phyloP scores from a whole-genome alignment of 2,797 vertebrate genomes.

The Botia almorhae region DNA sequence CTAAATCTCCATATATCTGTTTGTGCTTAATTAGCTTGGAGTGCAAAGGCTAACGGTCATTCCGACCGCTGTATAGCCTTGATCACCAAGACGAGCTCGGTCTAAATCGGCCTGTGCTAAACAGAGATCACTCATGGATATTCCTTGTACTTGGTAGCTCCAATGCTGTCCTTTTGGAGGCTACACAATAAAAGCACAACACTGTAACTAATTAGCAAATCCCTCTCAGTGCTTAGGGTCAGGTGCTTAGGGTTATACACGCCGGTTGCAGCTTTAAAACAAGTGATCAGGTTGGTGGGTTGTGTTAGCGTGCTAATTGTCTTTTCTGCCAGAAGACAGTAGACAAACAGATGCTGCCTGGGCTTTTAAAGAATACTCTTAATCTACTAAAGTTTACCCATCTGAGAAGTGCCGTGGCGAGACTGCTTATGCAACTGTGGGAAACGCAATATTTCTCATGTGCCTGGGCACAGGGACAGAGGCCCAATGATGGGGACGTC shows the following conservation, averaged over 20 bases:
- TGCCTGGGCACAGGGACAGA: slow-evolving; percentile 10
- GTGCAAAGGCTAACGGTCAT: slow-evolving; percentile 32
- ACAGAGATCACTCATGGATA: not conserved
- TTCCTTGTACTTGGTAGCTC: not conserved
- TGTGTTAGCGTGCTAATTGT: slow-evolving; percentile 61
- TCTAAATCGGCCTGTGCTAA: not conserved
- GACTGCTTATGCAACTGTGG: slow-evolving; percentile 20
- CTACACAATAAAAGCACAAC: slow-evolving; percentile 54
- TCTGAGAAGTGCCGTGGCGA: not conserved
- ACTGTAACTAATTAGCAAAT: slow-evolving; percentile 60
- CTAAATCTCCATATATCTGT: not conserved
- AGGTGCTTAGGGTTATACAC: not conserved
- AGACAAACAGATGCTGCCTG: slow-evolving; percentile 50
- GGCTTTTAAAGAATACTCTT: slow-evolving; percentile 28
- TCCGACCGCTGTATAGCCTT: slow-evolving; percentile 13
- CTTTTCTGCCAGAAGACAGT: slow-evolving; percentile 48
- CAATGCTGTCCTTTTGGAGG: slow-evolving; percentile 6
- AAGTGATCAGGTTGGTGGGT: slow-evolving; percentile 16
- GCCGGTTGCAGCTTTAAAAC: slow-evolving; percentile 32
- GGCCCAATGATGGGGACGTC: slow-evolving; percentile 31
- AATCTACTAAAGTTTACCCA: slow-evolving; percentile 53
- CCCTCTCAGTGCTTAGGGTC: slow-evolving; percentile 13
- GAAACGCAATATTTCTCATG: slow-evolving; percentile 45
- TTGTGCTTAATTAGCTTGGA: slow-evolving; percentile 22
- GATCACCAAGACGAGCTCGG: not conserved